phyloP scores from a whole-genome alignment of 2,888 invertebrate genomes.

The Agrotis clavis region DNA sequence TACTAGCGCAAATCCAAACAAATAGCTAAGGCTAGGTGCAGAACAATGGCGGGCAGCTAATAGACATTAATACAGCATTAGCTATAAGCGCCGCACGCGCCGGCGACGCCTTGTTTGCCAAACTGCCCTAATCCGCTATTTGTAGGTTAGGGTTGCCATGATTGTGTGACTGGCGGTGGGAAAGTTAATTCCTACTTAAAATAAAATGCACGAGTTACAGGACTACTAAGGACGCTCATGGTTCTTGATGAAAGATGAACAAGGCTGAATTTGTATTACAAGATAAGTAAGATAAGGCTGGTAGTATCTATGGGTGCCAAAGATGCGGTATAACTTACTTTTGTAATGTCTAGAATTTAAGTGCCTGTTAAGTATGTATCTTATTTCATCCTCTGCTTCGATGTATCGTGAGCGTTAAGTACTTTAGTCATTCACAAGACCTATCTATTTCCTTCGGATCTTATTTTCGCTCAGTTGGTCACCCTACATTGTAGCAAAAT shows the following conservation, averaged over 20 bases:
- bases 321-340: no score
- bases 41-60: conserved; percentile 86
- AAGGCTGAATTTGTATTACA: no score
- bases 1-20: conserved; percentile 85
- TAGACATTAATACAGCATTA: conserved; percentile 91
- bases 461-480: conserved; percentile 64
- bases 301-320: no score
- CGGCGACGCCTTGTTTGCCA: conserved; percentile 90
- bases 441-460: conserved; percentile 22
- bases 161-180: conserved; percentile 24
- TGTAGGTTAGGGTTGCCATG: conserved; percentile 79
- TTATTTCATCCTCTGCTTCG: background rate
- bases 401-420: background rate
- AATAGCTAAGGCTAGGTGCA: conserved; percentile 77
- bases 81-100: conserved; percentile 86
- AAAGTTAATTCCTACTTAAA: conserved; percentile 13
- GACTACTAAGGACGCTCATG: no score
- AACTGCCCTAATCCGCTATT: conserved; percentile 91
- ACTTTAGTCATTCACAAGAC: conserved; percentile 7
- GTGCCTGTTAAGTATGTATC: background rate
- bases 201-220: no score
- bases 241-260: no score
- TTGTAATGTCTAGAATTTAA: background rate
- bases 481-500: conserved; percentile 81
- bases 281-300: no score